phyloP scores from a whole-genome alignment of 2,797 vertebrate genomes.

The Siniperca scherzeri region DNA sequence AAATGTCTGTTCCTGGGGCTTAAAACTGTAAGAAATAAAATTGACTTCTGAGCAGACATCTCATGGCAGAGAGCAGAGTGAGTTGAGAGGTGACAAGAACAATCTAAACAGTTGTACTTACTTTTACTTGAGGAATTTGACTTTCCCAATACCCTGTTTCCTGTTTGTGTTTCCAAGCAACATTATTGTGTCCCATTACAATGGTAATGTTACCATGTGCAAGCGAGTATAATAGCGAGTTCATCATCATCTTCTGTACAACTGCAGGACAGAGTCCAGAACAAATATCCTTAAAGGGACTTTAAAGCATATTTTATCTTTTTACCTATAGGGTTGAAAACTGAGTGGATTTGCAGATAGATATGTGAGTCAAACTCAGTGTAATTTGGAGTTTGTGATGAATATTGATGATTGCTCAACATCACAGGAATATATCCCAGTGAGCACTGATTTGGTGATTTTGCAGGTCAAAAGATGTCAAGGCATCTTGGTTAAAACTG shows the following conservation, averaged over 20 bases:
- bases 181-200: slow-evolving; percentile 42
- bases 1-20: neutral
- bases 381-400: neutral
- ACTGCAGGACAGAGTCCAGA: too few species aligned
- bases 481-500: neutral
- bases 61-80: slow-evolving; percentile 21
- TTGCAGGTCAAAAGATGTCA: neutral
- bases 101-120: slow-evolving; percentile 30
- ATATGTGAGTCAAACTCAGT: neutral
- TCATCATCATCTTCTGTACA: slow-evolving; percentile 2
- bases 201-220: slow-evolving; percentile 5
- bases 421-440: neutral
- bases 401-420: neutral
- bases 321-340: slow-evolving; percentile 24
- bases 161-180: slow-evolving; percentile 53
- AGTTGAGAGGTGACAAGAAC: slow-evolving; percentile 41
- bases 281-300: too few species aligned
- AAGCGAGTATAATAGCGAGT: slow-evolving; percentile 1
- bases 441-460: neutral
- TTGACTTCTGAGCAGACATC: slow-evolving; percentile 8
- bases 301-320: neutral
- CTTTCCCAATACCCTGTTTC: slow-evolving; percentile 48
- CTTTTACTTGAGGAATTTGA: slow-evolving; percentile 30
- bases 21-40: slow-evolving; percentile 6
- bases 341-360: slow-evolving; percentile 18